A percentile compares a stretch with the other conserved stretches of the same genome.
phyloP scores from a whole-genome alignment of 1,140 invertebrate genomes.

The Delia radicum region DNA sequence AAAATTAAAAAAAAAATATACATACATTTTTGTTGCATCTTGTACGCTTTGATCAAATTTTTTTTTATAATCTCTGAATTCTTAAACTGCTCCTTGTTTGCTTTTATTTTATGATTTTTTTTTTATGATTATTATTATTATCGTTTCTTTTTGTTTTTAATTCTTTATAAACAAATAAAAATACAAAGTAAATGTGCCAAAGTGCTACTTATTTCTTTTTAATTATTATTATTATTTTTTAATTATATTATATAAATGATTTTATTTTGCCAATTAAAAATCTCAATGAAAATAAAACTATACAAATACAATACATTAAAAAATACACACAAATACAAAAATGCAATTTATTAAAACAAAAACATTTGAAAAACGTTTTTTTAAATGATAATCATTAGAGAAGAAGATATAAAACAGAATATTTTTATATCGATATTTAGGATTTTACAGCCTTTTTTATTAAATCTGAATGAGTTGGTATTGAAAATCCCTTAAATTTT shows the following conservation, averaged over 20 bases:
- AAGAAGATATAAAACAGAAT: too few species aligned
- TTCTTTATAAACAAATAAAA: constrained; percentile 17
- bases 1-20: constrained; percentile 33
- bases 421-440: too few species aligned
- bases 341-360: not conserved
- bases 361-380: not conserved
- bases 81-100: too few species aligned
- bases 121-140: too few species aligned
- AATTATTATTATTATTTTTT: not conserved
- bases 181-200: constrained; percentile 14
- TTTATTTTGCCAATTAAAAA: constrained; percentile 18
- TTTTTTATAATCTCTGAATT: constrained; percentile 1
- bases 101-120: not conserved
- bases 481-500: too few species aligned
- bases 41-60: not conserved
- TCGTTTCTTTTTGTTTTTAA: too few species aligned
- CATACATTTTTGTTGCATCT: not conserved
- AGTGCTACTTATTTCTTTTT: not conserved
- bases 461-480: too few species aligned
- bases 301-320: constrained; percentile 21
- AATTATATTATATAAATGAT: not conserved
- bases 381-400: not conserved
- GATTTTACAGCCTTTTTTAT: too few species aligned
- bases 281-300: constrained; percentile 4
- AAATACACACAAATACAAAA: constrained; percentile 4